Evolutionary conservation across 2,113 vertebrate genomes (phyloP).

Genomic region (Apaloderma vittatum): DNA sequence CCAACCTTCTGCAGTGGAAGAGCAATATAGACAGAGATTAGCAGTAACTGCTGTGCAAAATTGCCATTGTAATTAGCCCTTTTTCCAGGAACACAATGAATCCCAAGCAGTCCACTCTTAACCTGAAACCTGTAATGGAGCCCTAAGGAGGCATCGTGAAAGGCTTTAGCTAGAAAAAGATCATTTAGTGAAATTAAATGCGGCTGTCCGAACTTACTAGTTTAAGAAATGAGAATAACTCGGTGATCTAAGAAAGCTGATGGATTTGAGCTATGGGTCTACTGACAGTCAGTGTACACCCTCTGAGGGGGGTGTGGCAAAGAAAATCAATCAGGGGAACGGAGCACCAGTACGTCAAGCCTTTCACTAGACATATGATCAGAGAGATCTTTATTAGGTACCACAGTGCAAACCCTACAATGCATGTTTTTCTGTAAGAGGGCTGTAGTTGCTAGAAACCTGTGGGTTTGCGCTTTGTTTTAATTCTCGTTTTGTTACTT

Average conservation of each 20-base stretch:
- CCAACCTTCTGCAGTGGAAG: not conserved
- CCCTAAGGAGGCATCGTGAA: not conserved
- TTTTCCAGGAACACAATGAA: not conserved
- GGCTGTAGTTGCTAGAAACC: not conserved
- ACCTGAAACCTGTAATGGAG: not conserved
- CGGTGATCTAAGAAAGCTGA: not conserved
- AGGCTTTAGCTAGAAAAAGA: not conserved
- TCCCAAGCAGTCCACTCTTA: not conserved
- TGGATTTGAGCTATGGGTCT: not conserved
- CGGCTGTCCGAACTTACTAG: not conserved
- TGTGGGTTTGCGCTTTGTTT: not conserved
- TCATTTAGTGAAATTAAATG: constrained; percentile 10
- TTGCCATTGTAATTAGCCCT: not conserved
- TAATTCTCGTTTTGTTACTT: not conserved
- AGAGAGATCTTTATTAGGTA: not conserved
- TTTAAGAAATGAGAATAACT: constrained; percentile 3
- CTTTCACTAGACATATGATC: not conserved
- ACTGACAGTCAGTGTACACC: rapidly evolving
- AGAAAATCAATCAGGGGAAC: not conserved
- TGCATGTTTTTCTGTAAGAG: not conserved
- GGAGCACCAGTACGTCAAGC: not conserved
- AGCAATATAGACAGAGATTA: not conserved
- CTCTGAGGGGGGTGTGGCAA: not conserved
- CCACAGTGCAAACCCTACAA: not conserved
- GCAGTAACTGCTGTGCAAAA: not conserved